Conservation (phyloP, 1,140 invertebrate species). For the Heliconius hewitsoni region DNA sequence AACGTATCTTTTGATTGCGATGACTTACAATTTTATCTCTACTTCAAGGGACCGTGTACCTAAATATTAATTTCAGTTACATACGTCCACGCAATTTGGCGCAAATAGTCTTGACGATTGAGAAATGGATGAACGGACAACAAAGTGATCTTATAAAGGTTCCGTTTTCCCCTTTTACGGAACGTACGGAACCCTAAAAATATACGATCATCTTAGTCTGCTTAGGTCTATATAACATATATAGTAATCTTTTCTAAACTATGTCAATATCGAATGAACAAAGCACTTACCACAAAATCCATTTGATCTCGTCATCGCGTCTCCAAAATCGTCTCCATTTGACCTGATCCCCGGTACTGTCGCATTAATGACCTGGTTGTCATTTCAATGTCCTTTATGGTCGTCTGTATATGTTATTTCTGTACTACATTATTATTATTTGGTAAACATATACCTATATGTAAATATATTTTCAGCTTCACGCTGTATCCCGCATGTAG, state of each 20-base stretch:
- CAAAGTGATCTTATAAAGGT: no score
- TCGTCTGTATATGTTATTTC: background rate
- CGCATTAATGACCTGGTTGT: background rate
- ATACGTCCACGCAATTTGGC: no score
- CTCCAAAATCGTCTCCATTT: slow-evolving; percentile 18
- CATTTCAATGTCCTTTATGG: background rate
- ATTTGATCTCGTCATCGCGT: background rate
- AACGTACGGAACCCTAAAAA: no score
- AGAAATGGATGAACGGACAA: no score
- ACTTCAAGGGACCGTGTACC: no score
- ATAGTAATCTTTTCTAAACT: background rate
- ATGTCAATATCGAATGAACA: background rate
- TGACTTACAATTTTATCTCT: no score
- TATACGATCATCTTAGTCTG: background rate
- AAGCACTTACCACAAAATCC: slow-evolving; percentile 19
- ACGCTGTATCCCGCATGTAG: no score
- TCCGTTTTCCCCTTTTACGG: no score
- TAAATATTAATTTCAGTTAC: no score
- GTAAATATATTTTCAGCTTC: no score
- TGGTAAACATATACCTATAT: background rate
- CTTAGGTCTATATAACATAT: background rate
- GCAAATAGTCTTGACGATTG: no score
- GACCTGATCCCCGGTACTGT: background rate
- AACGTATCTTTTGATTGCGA: no score
- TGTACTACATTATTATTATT: background rate